Base-by-base conservation (phyloP, 1,140 invertebrate genomes). In the Lordiphosa clarofinis region DNA sequence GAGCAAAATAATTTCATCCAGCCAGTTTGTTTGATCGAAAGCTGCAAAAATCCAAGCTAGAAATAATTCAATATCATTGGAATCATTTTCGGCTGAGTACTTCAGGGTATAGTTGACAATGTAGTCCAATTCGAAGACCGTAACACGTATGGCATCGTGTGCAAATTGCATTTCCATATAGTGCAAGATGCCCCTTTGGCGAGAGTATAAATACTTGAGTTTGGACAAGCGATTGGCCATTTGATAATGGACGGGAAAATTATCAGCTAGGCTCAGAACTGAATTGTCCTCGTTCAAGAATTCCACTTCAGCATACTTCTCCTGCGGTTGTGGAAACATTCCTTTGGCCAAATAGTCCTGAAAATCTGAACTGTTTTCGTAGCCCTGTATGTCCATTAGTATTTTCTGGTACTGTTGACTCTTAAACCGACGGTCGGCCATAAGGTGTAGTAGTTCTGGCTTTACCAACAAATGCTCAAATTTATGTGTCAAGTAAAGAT, bases 1-100 rank as follows among this genome's bases (percentile, higher is more conserved):
- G 1, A 46, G 43, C 43, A 46, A 46, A 7, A 46, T 46, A 9
- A 46, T 11, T 31, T 46, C 43, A 31, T 46, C 43, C 3, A 46
- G 24, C 43, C 43, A 46, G 6, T 46, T 46, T 1, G 12, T 28
- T 46, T 46, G 43, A 8, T 46, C 12, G 7, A 12, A n/a, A n/a
- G 43, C 43, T 4, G 43, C 43, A 8, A 46, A 24, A 8, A 46
- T 46, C 43, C 43, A 46, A 4, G 43, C 31, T 1, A 46, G 24
- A 13, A 46, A 46, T 12, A 46, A 5, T 4, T 46, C 24, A 8
- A 11, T 12, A 7, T 12, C 43, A 46, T 31, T 46, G 3, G 13
- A 10, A 13, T 12, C 6, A 31, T 31, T 46, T 1, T 28, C 11
- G 12, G 11, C 4, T 13, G 43, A 24, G 4, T 46, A 31, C 24